Base-by-base conservation (phyloP, 2,113 vertebrate species). In the Mola mola region DNA sequence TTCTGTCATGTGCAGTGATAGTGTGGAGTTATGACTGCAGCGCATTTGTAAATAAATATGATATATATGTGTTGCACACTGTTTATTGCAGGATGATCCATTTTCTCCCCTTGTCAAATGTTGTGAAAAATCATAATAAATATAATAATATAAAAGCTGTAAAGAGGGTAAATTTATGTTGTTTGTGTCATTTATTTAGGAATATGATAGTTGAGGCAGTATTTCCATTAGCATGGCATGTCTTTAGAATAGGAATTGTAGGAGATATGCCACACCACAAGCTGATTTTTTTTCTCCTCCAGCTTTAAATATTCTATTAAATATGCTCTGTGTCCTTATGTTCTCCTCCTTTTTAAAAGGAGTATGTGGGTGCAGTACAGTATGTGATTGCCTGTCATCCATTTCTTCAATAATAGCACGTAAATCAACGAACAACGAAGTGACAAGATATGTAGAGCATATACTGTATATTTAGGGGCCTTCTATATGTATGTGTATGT, bases 341-440 rank as follows among this genome's bases (percentile, higher is more conserved):
- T n/a, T n/a, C n/a, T n/a, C n/a, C n/a, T n/a, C n/a, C n/a, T n/a
- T 28, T 24, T 43, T 8, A 38, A 25, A 36, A 49, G 21, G 37
- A 26, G 19, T 20, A 7, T 13, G n/a, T n/a, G 17, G 12, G 4
- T 47, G 51, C 13, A 11, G 7, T 64, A 42, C 12, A 50, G 22
- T 36, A 15, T 46, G 20, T n/a, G 17, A 57, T n/a, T n/a, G n/a
- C n/a, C n/a, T n/a, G n/a, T n/a, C n/a, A n/a, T n/a, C n/a, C n/a
- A n/a, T n/a, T n/a, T n/a, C n/a, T n/a, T n/a, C n/a, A n/a, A 57
- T 33, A 47, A 73, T 55, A 24, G 16, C 22, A n/a, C 29, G 52
- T 13, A 63, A 40, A 63, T 43, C 41, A 40, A 59, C 0, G 4
- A 42, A n/a, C n/a, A n/a, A n/a, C n/a, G n/a, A n/a, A n/a, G n/a